A percentile compares a stretch with the other conserved stretches of the same genome.
Evolutionary conservation across 2,797 vertebrate genomes (phyloP).

Genomic region (Silurus lanzhouensis): DNA sequence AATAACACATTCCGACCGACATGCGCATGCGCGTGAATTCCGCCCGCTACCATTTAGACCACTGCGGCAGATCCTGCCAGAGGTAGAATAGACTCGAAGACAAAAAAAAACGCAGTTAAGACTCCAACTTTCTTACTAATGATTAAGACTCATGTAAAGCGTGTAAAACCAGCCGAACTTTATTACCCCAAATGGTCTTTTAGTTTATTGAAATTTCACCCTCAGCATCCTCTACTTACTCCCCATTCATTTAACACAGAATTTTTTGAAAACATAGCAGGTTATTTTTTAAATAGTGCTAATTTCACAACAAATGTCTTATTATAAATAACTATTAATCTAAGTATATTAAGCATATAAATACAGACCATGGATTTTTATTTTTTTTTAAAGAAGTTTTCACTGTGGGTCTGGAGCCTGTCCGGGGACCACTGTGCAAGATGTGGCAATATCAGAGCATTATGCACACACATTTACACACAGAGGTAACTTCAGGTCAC

Average conservation of each 20-base stretch:
- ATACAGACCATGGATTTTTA: background rate
- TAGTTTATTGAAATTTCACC: background rate
- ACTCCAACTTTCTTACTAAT: background rate
- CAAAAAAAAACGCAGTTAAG: background rate
- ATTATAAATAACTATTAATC: no score
- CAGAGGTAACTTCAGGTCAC: background rate
- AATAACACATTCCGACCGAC: background rate
- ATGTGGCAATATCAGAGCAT: background rate
- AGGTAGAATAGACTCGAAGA: background rate
- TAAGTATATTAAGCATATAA: background rate
- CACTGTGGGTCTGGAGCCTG: background rate
- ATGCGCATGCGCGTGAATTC: constrained; percentile 2
- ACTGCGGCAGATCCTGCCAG: background rate
- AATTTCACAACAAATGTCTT: background rate
- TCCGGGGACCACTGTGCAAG: background rate
- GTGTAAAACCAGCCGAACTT: constrained; percentile 52
- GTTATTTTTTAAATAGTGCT: background rate
- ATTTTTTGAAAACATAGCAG: background rate
- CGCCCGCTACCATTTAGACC: no score
- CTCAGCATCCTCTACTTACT: background rate
- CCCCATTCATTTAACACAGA: background rate
- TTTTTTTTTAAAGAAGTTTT: background rate
- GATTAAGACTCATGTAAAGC: background rate
- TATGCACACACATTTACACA: background rate
- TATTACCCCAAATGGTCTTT: constrained; percentile 65